Conservation (phyloP, 2,797 vertebrate species). For the Cuculus canorus region DNA sequence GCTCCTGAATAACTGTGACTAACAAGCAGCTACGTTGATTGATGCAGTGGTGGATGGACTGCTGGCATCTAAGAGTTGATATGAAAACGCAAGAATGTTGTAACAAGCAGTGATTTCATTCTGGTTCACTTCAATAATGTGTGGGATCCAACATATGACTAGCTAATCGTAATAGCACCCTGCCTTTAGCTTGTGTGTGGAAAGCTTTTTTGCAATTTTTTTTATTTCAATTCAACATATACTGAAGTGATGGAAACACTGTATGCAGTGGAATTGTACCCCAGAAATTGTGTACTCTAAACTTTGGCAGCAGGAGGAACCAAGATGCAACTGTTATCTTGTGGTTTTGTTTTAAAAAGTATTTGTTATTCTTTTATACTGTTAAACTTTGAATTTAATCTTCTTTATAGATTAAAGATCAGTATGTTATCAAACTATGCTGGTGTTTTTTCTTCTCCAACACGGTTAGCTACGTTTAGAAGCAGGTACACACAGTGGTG, state of each 20-base stretch:
- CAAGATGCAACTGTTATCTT: neutral
- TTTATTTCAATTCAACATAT: neutral
- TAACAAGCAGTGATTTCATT: slow-evolving; percentile 21
- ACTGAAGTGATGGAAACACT: neutral
- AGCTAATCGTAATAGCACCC: neutral
- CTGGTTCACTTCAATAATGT: neutral
- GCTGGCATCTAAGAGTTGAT: neutral
- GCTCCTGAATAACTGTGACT: neutral
- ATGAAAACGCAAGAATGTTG: neutral
- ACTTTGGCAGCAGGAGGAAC: neutral
- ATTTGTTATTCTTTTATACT: slow-evolving; percentile 69
- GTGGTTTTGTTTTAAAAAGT: slow-evolving; percentile 30
- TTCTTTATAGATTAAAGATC: slow-evolving; percentile 75
- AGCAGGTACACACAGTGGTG: neutral
- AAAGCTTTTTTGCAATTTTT: neutral
- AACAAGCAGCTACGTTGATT: neutral
- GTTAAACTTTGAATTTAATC: slow-evolving; percentile 76
- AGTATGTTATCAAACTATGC: slow-evolving; percentile 35
- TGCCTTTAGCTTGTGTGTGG: neutral
- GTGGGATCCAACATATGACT: neutral
- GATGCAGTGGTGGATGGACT: neutral
- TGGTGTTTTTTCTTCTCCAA: slow-evolving; percentile 9
- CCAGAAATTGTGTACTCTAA: neutral
- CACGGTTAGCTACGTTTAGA: neutral
- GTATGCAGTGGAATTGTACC: neutral